A percentile compares a stretch with the other conserved stretches of the same genome.
Evolutionary conservation across 2,113 vertebrate genomes (phyloP).

Genomic region (Dicerorhinus sumatrensis): DNA sequence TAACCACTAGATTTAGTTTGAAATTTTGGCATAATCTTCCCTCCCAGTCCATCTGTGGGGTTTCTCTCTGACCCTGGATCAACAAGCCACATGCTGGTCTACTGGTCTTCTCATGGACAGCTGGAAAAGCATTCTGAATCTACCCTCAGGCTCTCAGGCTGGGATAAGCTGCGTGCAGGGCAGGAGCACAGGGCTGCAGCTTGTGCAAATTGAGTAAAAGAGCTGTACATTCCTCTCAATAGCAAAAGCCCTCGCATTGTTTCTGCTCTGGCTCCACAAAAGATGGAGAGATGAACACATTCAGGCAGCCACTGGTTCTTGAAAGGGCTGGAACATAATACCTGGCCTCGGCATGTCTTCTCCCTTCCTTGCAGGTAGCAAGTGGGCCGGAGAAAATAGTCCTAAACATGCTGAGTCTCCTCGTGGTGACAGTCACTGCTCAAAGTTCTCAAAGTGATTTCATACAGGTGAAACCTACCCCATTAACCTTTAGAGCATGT

Average conservation of each 20-base stretch:
- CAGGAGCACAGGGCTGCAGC: not conserved
- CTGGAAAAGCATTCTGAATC: conserved; percentile 43
- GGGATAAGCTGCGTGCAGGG: not conserved
- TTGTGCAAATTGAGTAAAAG: not conserved
- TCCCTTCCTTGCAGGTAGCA: not conserved
- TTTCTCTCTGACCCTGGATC: conserved; percentile 50
- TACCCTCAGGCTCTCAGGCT: not conserved
- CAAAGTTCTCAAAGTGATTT: conserved; percentile 32
- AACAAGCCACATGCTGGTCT: not conserved
- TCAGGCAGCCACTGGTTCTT: not conserved
- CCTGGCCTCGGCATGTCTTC: not conserved
- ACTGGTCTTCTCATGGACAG: not conserved
- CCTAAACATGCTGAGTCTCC: not conserved
- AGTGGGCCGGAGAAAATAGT: not conserved
- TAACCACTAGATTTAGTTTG: conserved; percentile 52
- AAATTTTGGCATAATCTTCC: conserved; percentile 42
- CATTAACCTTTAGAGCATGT: not conserved
- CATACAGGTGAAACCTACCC: not conserved
- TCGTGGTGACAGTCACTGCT: not conserved
- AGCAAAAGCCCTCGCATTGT: not conserved
- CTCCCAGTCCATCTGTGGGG: not conserved
- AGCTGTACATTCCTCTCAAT: not conserved
- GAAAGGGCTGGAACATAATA: not conserved
- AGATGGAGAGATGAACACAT: not conserved
- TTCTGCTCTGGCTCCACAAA: not conserved